These are phyloP conservation scores for Parapristionchus giblindavisi DNA, from an alignment of 2,888 invertebrate species.

Conservation along the genomic window DNA sequence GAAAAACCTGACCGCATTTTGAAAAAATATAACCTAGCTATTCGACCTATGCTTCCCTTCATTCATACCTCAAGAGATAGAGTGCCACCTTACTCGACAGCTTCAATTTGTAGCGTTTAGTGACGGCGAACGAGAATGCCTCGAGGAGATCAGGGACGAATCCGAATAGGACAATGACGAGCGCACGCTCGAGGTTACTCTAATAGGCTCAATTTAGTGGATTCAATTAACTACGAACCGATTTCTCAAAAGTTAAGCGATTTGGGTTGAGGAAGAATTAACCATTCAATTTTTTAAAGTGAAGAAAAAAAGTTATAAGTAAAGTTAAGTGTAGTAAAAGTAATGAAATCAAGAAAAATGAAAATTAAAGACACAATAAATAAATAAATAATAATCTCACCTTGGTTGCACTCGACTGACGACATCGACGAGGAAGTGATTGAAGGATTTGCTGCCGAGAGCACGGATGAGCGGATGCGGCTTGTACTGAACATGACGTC, in stretches of 20 bases:
- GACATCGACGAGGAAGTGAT: slow-evolving; percentile 84
- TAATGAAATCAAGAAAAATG: too few relatives aligned
- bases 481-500: slow-evolving; percentile 66
- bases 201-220: too few relatives aligned
- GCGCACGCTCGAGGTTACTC: slow-evolving; percentile 89
- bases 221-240: too few relatives aligned
- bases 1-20: too few relatives aligned
- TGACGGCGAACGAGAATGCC: slow-evolving; percentile 79
- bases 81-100: slow-evolving; percentile 81
- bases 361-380: too few relatives aligned
- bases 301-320: too few relatives aligned
- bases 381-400: neutral
- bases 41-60: too few relatives aligned
- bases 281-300: too few relatives aligned
- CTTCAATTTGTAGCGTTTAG: slow-evolving; percentile 80
- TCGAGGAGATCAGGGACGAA: slow-evolving; percentile 83
- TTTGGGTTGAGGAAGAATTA: too few relatives aligned
- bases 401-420: slow-evolving; percentile 70
- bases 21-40: too few relatives aligned
- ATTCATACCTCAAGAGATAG: slow-evolving; percentile 75
- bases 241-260: too few relatives aligned
- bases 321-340: too few relatives aligned
- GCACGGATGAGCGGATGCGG: slow-evolving; percentile 86
- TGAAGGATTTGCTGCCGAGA: slow-evolving; percentile 79
- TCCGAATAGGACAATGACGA: slow-evolving; percentile 85